phyloP scores from a whole-genome alignment of 2,113 vertebrate species.

The Chelonoidis abingdonii region DNA sequence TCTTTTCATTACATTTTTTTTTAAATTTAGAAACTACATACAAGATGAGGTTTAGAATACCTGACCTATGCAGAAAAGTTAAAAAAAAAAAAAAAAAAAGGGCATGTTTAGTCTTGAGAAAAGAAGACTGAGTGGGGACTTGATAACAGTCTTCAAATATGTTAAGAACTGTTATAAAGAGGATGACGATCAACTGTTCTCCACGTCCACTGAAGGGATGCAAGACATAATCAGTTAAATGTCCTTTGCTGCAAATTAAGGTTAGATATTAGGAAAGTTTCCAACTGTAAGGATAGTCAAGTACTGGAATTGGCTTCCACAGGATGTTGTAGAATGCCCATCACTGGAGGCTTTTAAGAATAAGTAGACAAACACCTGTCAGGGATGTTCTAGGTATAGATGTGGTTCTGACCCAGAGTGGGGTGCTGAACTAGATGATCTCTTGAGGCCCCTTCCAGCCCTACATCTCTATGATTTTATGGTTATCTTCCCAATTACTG shows the following conservation, averaged over 20 bases:
- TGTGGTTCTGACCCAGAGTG: not conserved
- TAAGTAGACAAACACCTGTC: not conserved
- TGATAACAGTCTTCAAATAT: not conserved
- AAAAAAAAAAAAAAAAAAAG: too few relatives aligned
- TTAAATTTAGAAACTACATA: not conserved
- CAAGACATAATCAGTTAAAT: not conserved
- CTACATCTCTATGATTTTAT: not conserved
- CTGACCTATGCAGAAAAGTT: not conserved
- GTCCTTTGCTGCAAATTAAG: not conserved
- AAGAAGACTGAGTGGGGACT: not conserved
- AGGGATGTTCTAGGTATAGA: not conserved
- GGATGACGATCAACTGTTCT: not conserved
- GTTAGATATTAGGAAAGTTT: not conserved
- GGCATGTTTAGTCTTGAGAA: not conserved
- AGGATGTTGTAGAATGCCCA: not conserved
- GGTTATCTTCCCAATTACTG: slow-evolving; percentile 30
- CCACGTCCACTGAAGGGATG: not conserved
- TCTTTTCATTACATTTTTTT: slow-evolving; percentile 35
- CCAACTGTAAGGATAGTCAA: not conserved
- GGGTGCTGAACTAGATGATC: not conserved
- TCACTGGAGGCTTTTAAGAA: not conserved
- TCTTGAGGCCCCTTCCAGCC: not conserved
- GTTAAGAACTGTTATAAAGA: not conserved
- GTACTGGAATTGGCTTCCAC: not conserved
- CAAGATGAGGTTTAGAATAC: not conserved